Evolutionary conservation across 2,113 vertebrate species (phyloP).

Genomic region (Laticauda colubrina): DNA sequence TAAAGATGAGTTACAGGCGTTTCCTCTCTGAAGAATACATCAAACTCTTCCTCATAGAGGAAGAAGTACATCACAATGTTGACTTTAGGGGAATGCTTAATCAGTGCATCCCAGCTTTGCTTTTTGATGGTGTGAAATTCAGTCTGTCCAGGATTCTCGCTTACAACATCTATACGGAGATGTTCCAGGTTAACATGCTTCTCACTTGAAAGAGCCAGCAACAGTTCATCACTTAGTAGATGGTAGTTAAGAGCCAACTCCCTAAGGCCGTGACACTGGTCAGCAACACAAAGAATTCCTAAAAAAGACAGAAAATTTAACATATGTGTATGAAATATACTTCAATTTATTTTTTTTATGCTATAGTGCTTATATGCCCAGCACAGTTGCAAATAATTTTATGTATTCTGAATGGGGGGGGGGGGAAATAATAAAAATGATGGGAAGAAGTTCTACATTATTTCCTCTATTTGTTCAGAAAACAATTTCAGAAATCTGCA

Average conservation of each 20-base stretch:
- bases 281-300: slow-evolving; percentile 79
- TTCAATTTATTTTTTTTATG: neutral
- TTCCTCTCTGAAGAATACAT: slow-evolving; percentile 75
- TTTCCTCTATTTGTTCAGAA: neutral
- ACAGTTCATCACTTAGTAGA: slow-evolving; percentile 73
- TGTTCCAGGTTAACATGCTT: slow-evolving; percentile 76
- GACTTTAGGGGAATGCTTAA: slow-evolving; percentile 75
- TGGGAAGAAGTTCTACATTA: neutral
- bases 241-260: slow-evolving; percentile 78
- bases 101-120: slow-evolving; percentile 75
- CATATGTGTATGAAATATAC: neutral
- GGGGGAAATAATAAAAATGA: neutral
- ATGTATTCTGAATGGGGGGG: neutral
- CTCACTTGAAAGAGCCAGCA: slow-evolving; percentile 75
- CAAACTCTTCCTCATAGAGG: slow-evolving; percentile 74
- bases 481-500: neutral
- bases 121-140: slow-evolving; percentile 75
- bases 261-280: slow-evolving; percentile 76
- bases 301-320: slow-evolving; percentile 22
- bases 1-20: slow-evolving; percentile 76
- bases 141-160: slow-evolving; percentile 70
- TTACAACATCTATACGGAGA: slow-evolving; percentile 74
- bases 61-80: slow-evolving; percentile 80
- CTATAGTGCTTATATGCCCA: neutral
- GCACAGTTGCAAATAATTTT: neutral